A percentile compares a stretch with the other conserved stretches of the same genome.
These are phyloP conservation scores for Oryzias curvinotus DNA, from an alignment of 2,113 vertebrate genomes.

Conservation along the genomic window DNA sequence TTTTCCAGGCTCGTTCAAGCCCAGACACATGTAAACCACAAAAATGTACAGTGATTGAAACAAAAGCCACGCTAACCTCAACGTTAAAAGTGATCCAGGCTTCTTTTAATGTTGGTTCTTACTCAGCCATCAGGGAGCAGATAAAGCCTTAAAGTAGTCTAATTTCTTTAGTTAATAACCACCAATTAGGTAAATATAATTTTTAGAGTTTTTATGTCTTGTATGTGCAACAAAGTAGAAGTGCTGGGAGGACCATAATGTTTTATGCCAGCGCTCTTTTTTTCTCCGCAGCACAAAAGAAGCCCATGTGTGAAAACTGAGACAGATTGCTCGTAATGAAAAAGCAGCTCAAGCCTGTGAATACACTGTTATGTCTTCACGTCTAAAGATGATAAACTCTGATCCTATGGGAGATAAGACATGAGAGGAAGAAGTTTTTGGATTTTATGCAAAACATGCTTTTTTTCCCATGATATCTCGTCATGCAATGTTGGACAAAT, in stretches of 20 bases:
- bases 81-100: slow-evolving; percentile 32
- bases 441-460: too few species aligned
- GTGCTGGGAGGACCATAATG: too few species aligned
- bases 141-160: neutral
- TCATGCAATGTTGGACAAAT: too few species aligned
- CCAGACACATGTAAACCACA: slow-evolving; percentile 46
- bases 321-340: neutral
- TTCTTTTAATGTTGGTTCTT: slow-evolving; percentile 34
- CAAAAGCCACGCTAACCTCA: slow-evolving; percentile 6
- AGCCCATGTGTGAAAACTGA: too few species aligned
- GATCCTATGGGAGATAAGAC: neutral
- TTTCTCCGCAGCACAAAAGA: too few species aligned
- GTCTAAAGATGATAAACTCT: neutral
- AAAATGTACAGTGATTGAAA: slow-evolving; percentile 34
- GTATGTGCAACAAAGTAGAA: slow-evolving; percentile 1
- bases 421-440: too few species aligned
- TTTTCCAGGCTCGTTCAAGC: slow-evolving; percentile 27
- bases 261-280: neutral
- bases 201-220: slow-evolving; percentile 19
- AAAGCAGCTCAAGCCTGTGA: neutral
- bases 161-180: slow-evolving; percentile 43
- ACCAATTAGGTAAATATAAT: slow-evolving; percentile 27
- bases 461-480: too few species aligned
- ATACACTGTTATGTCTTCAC: neutral
- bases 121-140: neutral